These are phyloP conservation scores for Antennarius striatus DNA, from an alignment of 2,113 vertebrate genomes.

Conservation along the genomic window DNA sequence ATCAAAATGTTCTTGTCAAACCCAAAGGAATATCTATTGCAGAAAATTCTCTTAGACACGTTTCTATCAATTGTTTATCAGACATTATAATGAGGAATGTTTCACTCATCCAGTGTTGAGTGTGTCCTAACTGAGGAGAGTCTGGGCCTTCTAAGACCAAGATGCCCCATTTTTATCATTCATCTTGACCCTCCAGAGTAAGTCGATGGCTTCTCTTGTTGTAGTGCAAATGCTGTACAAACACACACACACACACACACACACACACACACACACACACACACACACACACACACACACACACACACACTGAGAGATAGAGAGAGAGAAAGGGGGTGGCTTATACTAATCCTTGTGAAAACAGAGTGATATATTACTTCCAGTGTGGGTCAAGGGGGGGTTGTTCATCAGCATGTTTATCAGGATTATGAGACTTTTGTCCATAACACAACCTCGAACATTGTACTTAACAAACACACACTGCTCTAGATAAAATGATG, in stretches of 20 bases:
- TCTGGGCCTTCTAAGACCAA: slow-evolving; percentile 14
- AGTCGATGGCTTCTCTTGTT: slow-evolving; percentile 19
- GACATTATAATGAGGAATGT: slow-evolving; percentile 23
- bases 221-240: slow-evolving; percentile 40
- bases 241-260: slow-evolving; percentile 19
- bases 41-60: not conserved
- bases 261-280: slow-evolving; percentile 32
- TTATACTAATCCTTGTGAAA: slow-evolving; percentile 73
- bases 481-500: slow-evolving; percentile 2
- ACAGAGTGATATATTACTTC: slow-evolving; percentile 71
- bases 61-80: slow-evolving; percentile 22
- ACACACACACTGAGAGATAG: slow-evolving; percentile 17
- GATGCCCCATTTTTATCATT: slow-evolving; percentile 39
- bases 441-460: slow-evolving; percentile 46
- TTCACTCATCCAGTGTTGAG: slow-evolving; percentile 6
- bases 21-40: too few species aligned
- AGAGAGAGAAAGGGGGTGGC: slow-evolving; percentile 43
- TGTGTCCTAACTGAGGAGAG: not conserved
- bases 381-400: slow-evolving; percentile 55
- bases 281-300: slow-evolving; percentile 20
- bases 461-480: slow-evolving; percentile 40
- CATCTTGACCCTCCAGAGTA: slow-evolving; percentile 11
- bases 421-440: slow-evolving; percentile 67
- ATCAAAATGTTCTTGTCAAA: too few species aligned
- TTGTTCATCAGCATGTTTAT: slow-evolving; percentile 65